phyloP scores from a whole-genome alignment of 1,140 invertebrate genomes.

The Lepidurus arcticus region DNA sequence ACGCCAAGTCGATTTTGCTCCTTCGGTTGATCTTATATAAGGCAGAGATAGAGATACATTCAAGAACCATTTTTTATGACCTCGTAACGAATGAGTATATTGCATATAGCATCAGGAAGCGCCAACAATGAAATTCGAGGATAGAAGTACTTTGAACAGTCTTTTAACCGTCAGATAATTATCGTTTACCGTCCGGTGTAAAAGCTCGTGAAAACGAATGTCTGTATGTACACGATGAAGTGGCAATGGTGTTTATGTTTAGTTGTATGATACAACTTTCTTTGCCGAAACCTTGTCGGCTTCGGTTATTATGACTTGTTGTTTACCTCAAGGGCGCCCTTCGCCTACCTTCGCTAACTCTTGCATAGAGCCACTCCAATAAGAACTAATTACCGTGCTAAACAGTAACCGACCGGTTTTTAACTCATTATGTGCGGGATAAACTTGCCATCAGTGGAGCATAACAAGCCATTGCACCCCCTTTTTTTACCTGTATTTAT shows the following conservation, averaged over 20 bases:
- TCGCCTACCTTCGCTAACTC: not conserved
- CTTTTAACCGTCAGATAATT: not conserved
- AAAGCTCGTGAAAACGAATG: not conserved
- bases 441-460: not conserved
- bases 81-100: not conserved
- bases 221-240: not conserved
- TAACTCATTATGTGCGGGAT: not conserved
- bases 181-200: not conserved
- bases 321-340: not conserved
- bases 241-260: too few relatives aligned
- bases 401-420: not conserved
- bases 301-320: not conserved
- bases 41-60: not conserved
- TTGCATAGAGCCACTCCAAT: not conserved
- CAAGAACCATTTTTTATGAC: not conserved
- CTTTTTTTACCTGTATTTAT: not conserved
- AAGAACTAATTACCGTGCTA: slow-evolving; percentile 7
- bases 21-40: not conserved
- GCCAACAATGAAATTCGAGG: not conserved
- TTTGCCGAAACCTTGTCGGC: not conserved
- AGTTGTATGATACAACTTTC: not conserved
- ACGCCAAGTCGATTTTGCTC: not conserved
- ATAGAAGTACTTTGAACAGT: not conserved
- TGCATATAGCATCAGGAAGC: not conserved
- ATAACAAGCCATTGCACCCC: slow-evolving; percentile 7